These are phyloP conservation scores for Harpalus rubripes DNA, from an alignment of 2,888 invertebrate species.

Conservation along the genomic window DNA sequence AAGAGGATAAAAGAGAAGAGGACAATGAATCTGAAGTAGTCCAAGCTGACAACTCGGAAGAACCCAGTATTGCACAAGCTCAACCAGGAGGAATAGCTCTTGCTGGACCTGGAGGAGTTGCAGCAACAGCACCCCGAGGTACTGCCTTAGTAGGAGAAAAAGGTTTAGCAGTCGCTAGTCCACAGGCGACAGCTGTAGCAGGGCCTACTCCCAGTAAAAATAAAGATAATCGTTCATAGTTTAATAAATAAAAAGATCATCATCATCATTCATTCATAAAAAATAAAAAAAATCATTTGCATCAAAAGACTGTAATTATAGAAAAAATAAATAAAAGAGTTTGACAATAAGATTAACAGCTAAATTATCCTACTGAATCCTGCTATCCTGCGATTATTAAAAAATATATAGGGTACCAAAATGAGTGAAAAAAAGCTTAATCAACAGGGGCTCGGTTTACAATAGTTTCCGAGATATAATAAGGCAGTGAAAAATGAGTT, in stretches of 20 bases:
- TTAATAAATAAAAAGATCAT: conserved; percentile 16
- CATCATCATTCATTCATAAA: conserved; percentile 49
- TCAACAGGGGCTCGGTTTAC: too few relatives aligned
- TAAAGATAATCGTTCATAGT: conserved; percentile 69
- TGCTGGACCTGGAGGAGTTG: conserved; percentile 78
- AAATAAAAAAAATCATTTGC: conserved; percentile 43
- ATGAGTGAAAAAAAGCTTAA: too few relatives aligned
- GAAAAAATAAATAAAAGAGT: conserved; percentile 41
- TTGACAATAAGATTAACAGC: neutral
- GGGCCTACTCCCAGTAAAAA: conserved; percentile 74
- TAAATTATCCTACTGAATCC: neutral
- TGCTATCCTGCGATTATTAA: too few relatives aligned
- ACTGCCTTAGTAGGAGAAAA: conserved; percentile 79
- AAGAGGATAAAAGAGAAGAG: conserved; percentile 75
- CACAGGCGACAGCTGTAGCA: conserved; percentile 79
- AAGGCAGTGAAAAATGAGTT: too few relatives aligned
- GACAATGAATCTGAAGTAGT: conserved; percentile 68
- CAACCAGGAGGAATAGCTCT: conserved; percentile 78
- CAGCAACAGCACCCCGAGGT: conserved; percentile 77
- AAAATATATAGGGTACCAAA: too few relatives aligned
- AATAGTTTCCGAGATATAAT: too few relatives aligned
- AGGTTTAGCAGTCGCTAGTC: conserved; percentile 78
- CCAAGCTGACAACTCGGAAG: conserved; percentile 70
- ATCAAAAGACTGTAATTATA: conserved; percentile 45
- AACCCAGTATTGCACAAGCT: conserved; percentile 77